Evolutionary conservation across 1,140 invertebrate species (phyloP).

Genomic region (Drosophila murphyi): DNA sequence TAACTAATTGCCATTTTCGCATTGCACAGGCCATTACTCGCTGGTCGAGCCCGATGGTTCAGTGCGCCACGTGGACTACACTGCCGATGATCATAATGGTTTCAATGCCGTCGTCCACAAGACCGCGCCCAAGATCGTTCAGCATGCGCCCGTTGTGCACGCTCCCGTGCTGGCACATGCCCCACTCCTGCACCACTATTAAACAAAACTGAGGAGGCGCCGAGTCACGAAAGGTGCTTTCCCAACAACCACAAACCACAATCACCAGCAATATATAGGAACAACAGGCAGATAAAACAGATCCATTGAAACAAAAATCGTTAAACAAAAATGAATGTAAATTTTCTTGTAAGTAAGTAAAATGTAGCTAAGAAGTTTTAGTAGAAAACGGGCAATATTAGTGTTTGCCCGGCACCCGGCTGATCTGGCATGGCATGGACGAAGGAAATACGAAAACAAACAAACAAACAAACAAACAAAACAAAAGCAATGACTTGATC

Average conservation of each 20-base stretch:
- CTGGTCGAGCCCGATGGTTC: conserved; percentile 87
- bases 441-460: conserved; percentile 73
- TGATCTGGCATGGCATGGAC: conserved; percentile 81
- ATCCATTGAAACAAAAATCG: conserved; percentile 46
- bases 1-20: background rate
- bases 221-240: conserved; percentile 62
- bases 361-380: conserved; percentile 74
- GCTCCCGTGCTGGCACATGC: conserved; percentile 70
- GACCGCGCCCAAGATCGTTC: conserved; percentile 83
- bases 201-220: conserved; percentile 42
- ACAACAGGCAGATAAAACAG: conserved; percentile 62
- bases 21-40: conserved; percentile 85
- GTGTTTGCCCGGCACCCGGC: conserved; percentile 67
- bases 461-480: conserved; percentile 44
- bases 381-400: conserved; percentile 65
- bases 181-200: conserved; percentile 75
- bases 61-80: conserved; percentile 88
- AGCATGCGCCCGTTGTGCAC: conserved; percentile 73
- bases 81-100: conserved; percentile 89
- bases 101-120: conserved; percentile 85
- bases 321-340: conserved; percentile 35
- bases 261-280: conserved; percentile 54
- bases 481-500: conserved; percentile 48
- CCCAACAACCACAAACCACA: conserved; percentile 54
- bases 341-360: conserved; percentile 73